Percentiles rank a stretch among this genome's conserved stretches.
Evolutionary conservation across 2,113 vertebrate genomes (phyloP).

Genomic region (Glareola pratincola): DNA sequence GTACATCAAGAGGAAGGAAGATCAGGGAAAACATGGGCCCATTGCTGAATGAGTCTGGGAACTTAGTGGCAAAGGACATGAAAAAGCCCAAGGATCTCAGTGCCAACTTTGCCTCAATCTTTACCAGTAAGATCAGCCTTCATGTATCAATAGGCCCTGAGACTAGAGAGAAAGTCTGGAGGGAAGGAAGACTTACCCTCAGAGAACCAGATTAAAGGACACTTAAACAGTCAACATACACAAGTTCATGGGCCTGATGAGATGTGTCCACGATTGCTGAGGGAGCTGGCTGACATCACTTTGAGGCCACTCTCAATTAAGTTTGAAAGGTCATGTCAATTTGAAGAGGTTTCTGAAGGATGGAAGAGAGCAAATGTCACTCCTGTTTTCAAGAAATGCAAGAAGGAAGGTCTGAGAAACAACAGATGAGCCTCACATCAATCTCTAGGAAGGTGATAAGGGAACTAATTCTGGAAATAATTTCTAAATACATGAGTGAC

Average conservation of each 20-base stretch:
- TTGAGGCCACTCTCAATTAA: neutral
- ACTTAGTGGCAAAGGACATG: neutral
- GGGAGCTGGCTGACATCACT: neutral
- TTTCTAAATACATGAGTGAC: neutral
- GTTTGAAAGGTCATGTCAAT: neutral
- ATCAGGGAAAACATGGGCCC: neutral
- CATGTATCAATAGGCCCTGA: neutral
- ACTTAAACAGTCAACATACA: neutral
- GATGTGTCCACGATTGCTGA: rapidly evolving
- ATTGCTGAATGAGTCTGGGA: neutral
- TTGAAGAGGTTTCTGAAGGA: neutral
- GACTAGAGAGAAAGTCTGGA: neutral
- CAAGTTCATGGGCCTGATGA: neutral
- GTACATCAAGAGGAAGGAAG: neutral
- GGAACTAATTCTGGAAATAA: neutral
- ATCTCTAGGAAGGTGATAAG: neutral
- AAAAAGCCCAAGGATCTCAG: neutral
- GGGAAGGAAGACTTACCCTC: neutral
- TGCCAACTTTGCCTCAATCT: neutral
- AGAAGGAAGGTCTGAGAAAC: neutral
- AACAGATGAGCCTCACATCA: neutral
- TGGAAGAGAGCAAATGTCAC: neutral
- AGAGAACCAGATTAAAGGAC: neutral
- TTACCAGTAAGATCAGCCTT: neutral
- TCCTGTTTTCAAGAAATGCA: neutral